phyloP scores from a whole-genome alignment of 2,888 invertebrate genomes.

The Seira ritae region DNA sequence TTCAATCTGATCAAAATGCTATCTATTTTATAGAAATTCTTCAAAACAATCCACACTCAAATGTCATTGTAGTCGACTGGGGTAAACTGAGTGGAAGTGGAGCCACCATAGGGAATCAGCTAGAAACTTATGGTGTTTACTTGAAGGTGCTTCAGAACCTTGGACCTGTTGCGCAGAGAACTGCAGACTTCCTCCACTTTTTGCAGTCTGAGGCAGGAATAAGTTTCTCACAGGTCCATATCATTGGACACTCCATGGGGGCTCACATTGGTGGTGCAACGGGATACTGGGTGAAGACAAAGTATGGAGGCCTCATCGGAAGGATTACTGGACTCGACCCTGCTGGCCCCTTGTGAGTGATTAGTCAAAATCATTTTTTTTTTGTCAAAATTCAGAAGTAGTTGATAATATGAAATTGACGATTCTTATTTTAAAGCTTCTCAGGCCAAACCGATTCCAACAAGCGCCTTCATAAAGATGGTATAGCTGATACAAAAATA shows the following conservation, averaged over 20 bases:
- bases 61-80: conserved; percentile 56
- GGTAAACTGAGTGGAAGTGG: conserved; percentile 40
- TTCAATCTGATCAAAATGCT: not conserved
- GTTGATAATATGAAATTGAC: not conserved
- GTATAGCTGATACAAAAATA: no score
- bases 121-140: conserved; percentile 26
- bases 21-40: conserved; percentile 17
- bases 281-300: conserved; percentile 40
- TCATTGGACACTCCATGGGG: conserved; percentile 54
- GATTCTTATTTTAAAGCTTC: conserved; percentile 20
- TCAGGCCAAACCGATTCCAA: conserved; percentile 39
- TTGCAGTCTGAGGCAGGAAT: not conserved
- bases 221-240: conserved; percentile 31
- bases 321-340: conserved; percentile 60
- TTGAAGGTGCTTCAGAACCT: conserved; percentile 39
- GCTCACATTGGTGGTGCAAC: conserved; percentile 57
- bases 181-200: conserved; percentile 49
- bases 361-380: not conserved
- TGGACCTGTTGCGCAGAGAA: conserved; percentile 41
- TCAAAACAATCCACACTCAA: conserved; percentile 6
- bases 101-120: conserved; percentile 3
- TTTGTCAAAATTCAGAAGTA: not conserved
- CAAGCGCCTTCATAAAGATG: conserved; percentile 51
- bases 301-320: conserved; percentile 26
- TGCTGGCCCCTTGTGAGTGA: conserved; percentile 48